A percentile compares a stretch with the other conserved stretches of the same genome.
Conservation (phyloP, 2,113 vertebrate species). For the Drymodes brunneopygia region DNA sequence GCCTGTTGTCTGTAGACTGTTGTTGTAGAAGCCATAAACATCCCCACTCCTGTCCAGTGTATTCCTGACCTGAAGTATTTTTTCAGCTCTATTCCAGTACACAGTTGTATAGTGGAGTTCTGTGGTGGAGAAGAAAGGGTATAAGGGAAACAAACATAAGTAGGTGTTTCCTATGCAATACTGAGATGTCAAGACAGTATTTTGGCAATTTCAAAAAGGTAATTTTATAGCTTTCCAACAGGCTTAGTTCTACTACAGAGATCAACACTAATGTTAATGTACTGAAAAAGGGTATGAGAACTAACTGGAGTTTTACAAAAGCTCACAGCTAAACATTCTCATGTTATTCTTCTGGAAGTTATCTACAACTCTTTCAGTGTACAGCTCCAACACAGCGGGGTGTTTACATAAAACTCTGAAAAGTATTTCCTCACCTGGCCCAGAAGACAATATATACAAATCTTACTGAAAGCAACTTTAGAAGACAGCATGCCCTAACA, state of each 20-base stretch:
- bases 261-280: background rate
- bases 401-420: background rate
- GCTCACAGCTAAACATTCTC: background rate
- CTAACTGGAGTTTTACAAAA: background rate
- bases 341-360: background rate
- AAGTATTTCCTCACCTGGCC: background rate
- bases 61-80: constrained; percentile 73
- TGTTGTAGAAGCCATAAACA: constrained; percentile 85
- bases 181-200: background rate
- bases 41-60: constrained; percentile 78
- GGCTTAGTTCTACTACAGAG: background rate
- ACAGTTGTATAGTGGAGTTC: constrained; percentile 75
- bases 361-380: background rate
- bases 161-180: background rate
- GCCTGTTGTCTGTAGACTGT: constrained; percentile 77
- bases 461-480: background rate
- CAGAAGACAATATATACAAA: background rate
- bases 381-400: background rate
- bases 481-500: background rate
- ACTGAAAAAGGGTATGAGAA: background rate
- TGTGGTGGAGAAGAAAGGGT: background rate
- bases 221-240: background rate
- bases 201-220: background rate
- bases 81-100: constrained; percentile 78
- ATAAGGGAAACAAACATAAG: background rate